These are phyloP conservation scores for Agrotis puta DNA, from an alignment of 2,888 invertebrate species.

Conservation along the genomic window DNA sequence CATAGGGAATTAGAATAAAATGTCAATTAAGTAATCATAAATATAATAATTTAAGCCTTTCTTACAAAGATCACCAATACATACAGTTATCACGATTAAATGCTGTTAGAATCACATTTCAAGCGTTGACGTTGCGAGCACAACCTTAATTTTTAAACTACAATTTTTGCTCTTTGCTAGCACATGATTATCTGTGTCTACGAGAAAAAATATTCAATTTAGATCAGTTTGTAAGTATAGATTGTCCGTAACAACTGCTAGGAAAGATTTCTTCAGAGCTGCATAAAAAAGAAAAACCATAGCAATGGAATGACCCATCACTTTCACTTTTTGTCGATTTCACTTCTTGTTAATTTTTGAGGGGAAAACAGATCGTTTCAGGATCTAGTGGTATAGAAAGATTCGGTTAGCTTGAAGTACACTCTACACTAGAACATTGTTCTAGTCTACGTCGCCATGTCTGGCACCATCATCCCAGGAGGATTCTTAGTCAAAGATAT, in stretches of 20 bases:
- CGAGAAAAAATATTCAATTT: not conserved
- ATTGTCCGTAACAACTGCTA: not conserved
- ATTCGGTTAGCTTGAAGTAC: not conserved
- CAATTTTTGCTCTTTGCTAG: not conserved
- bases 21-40: slow-evolving; percentile 38
- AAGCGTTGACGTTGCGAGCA: slow-evolving; percentile 7
- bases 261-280: not conserved
- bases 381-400: not conserved
- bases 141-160: not conserved
- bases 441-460: slow-evolving; percentile 51
- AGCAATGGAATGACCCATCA: not conserved
- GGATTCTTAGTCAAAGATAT: slow-evolving; percentile 62
- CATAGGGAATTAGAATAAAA: slow-evolving; percentile 36
- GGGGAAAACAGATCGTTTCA: not conserved
- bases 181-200: not conserved
- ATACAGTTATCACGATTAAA: slow-evolving; percentile 55
- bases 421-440: not conserved
- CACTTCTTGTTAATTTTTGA: not conserved
- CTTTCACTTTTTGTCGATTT: not conserved
- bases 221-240: not conserved
- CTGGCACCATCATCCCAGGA: slow-evolving; percentile 43
- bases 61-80: slow-evolving; percentile 49
- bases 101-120: slow-evolving; percentile 7
- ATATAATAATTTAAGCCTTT: slow-evolving; percentile 65
- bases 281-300: not conserved